Evolutionary conservation across 2,888 invertebrate genomes (phyloP).

Genomic region (Leptinotarsa tumamoca): DNA sequence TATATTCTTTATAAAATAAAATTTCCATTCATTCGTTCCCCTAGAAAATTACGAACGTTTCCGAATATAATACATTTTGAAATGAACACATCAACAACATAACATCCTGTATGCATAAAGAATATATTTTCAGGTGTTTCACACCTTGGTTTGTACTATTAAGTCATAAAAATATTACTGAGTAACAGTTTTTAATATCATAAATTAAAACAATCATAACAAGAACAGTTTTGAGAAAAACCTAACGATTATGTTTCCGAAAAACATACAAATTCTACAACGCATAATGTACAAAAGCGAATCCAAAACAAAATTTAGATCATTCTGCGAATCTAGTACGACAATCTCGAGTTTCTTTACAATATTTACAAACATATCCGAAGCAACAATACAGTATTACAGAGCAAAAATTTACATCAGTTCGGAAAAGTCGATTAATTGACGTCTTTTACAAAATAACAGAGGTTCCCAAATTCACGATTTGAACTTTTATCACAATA

Average conservation of each 20-base stretch:
- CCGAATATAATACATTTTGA: neutral
- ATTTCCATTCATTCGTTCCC: neutral
- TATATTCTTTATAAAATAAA: slow-evolving; percentile 23
- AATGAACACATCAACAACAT: slow-evolving; percentile 1
- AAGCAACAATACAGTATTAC: slow-evolving; percentile 37
- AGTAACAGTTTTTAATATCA: slow-evolving; percentile 56
- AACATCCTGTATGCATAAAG: slow-evolving; percentile 23
- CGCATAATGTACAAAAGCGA: slow-evolving; percentile 52
- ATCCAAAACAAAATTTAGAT: slow-evolving; percentile 41
- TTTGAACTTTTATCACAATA: slow-evolving; percentile 19
- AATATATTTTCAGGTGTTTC: slow-evolving; percentile 50
- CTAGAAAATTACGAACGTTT: neutral
- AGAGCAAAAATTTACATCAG: slow-evolving; percentile 50
- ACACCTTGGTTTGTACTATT: slow-evolving; percentile 63
- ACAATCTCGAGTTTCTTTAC: slow-evolving; percentile 45
- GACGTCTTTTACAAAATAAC: slow-evolving; percentile 46
- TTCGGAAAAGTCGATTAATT: slow-evolving; percentile 44
- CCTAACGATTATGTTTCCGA: slow-evolving; percentile 51
- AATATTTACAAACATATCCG: slow-evolving; percentile 46
- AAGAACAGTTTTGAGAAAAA: slow-evolving; percentile 63
- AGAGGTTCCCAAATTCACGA: slow-evolving; percentile 33
- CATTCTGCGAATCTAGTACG: slow-evolving; percentile 45
- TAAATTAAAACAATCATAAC: slow-evolving; percentile 64
- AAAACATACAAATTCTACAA: slow-evolving; percentile 49
- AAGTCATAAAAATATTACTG: slow-evolving; percentile 61